A percentile compares a stretch with the other conserved stretches of the same genome.
Conservation (phyloP, 2,888 invertebrate species). For the Pheosia gnoma region DNA sequence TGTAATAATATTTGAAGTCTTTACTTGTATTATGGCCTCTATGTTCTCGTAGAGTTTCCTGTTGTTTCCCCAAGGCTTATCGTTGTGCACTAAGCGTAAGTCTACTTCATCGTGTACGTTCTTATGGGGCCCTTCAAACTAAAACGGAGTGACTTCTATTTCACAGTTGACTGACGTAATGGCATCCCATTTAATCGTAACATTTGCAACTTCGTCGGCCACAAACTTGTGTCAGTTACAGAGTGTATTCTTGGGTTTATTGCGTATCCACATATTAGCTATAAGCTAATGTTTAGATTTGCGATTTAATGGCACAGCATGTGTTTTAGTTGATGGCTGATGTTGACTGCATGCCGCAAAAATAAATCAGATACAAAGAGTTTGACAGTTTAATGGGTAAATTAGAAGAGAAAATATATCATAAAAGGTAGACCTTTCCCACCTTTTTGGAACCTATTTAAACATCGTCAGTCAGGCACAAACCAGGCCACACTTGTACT, state of each 20-base stretch:
- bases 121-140: slow-evolving; percentile 15
- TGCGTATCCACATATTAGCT: not conserved
- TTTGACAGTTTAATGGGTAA: too few relatives aligned
- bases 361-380: too few relatives aligned
- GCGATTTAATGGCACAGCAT: too few relatives aligned
- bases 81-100: slow-evolving; percentile 11
- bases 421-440: too few relatives aligned
- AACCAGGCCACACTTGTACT: too few relatives aligned
- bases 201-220: slow-evolving; percentile 25
- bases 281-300: too few relatives aligned
- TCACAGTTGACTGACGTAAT: slow-evolving; percentile 29
- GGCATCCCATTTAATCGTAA: slow-evolving; percentile 26
- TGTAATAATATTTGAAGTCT: too few relatives aligned
- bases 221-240: not conserved
- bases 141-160: slow-evolving; percentile 33
- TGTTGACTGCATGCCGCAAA: too few relatives aligned
- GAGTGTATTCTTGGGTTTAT: not conserved
- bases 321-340: too few relatives aligned
- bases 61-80: not conserved
- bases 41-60: not conserved
- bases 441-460: too few relatives aligned
- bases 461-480: too few relatives aligned
- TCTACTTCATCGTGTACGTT: slow-evolving; percentile 15
- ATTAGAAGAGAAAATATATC: too few relatives aligned
- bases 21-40: not conserved